Conservation (phyloP, 2,797 vertebrate genomes). For the Jordanella pulchra region DNA sequence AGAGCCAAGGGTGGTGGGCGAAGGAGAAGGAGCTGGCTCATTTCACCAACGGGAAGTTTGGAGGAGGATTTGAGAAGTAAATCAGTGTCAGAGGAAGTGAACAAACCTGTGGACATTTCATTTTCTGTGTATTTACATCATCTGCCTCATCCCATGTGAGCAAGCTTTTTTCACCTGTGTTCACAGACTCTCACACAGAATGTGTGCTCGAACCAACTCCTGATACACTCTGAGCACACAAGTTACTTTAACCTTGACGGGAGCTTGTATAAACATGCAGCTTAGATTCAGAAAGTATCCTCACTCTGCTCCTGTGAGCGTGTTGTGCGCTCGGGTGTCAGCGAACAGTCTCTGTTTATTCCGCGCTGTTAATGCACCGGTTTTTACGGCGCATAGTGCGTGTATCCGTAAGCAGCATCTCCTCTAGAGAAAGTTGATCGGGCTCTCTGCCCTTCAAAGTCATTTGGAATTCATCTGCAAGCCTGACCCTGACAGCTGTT, state of each 20-base stretch:
- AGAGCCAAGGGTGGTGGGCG: conserved; percentile 44
- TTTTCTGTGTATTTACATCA: conserved; percentile 36
- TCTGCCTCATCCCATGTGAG: conserved; percentile 29
- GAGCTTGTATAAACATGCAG: conserved; percentile 60
- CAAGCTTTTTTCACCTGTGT: conserved; percentile 26
- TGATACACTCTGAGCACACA: conserved; percentile 36
- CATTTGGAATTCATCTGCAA: conserved; percentile 77
- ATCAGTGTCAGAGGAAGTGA: conserved; percentile 31
- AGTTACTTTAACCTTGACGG: conserved; percentile 65
- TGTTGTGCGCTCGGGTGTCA: conserved; percentile 8
- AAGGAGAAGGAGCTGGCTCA: conserved; percentile 63
- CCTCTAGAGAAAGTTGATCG: conserved; percentile 68
- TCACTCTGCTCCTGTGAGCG: conserved; percentile 16
- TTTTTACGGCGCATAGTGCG: conserved; percentile 28
- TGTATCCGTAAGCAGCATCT: conserved; percentile 36
- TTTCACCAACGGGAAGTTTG: conserved; percentile 54
- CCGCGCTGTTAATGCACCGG: conserved; percentile 36
- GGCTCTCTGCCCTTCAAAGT: conserved; percentile 77
- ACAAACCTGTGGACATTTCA: conserved; percentile 28
- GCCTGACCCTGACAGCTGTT: conserved; percentile 78
- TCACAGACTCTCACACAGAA: conserved; percentile 7
- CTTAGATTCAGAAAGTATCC: conserved; percentile 66
- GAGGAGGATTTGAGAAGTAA: conserved; percentile 45
- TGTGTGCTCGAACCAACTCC: conserved; percentile 13
- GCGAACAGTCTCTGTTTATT: conserved; percentile 44